These are phyloP conservation scores for Drosophila barbarae DNA, from an alignment of 2,888 invertebrate species.

Conservation along the genomic window DNA sequence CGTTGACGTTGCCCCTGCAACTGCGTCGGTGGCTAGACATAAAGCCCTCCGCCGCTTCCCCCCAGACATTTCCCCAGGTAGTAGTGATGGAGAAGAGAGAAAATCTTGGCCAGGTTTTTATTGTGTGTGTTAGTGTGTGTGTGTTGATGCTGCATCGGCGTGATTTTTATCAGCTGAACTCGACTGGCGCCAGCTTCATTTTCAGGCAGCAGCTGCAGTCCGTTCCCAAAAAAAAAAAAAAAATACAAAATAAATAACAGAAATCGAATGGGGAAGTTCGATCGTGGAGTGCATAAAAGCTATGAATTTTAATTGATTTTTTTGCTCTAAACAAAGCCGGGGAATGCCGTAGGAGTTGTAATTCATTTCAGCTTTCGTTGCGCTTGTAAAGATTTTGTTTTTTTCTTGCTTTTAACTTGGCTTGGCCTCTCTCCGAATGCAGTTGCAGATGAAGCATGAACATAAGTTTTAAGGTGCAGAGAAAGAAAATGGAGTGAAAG, in stretches of 20 bases:
- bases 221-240: conserved; percentile 24
- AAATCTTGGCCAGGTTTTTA: conserved; percentile 37
- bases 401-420: conserved; percentile 23
- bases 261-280: conserved; percentile 23
- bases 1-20: conserved; percentile 57
- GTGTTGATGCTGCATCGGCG: conserved; percentile 72
- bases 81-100: conserved; percentile 1
- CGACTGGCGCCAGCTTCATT: conserved; percentile 68
- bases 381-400: conserved; percentile 65
- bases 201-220: conserved; percentile 16
- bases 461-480: conserved; percentile 64
- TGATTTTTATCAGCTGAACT: conserved; percentile 74
- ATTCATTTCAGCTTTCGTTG: conserved; percentile 73
- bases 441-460: conserved; percentile 70
- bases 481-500: no score
- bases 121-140: neutral
- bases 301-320: conserved; percentile 78
- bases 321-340: conserved; percentile 26
- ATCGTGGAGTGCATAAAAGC: conserved; percentile 63
- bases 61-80: conserved; percentile 38
- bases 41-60: conserved; percentile 47
- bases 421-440: conserved; percentile 5
- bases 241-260: conserved; percentile 12
- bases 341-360: conserved; percentile 57
- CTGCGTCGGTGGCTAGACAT: conserved; percentile 76